phyloP scores from a whole-genome alignment of 2,797 vertebrate species.

The Gymnothorax reevesii region DNA sequence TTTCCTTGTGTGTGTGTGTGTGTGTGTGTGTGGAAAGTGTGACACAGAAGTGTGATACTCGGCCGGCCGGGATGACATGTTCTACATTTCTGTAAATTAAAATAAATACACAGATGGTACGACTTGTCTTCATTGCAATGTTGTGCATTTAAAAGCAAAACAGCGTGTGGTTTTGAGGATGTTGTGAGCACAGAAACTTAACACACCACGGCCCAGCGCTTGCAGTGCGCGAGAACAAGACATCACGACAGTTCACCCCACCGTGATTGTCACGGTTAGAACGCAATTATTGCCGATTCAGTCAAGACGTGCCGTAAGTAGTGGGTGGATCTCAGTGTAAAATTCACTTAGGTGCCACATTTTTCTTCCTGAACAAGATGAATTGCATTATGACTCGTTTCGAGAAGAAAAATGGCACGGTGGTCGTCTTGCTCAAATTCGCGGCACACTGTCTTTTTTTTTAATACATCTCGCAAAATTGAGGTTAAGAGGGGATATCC shows the following conservation, averaged over 20 bases:
- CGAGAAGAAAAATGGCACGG: conserved; percentile 66
- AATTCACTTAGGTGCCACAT: conserved; percentile 83
- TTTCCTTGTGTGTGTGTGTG: background rate
- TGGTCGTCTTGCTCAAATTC: conserved; percentile 52
- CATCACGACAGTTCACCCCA: conserved; percentile 41
- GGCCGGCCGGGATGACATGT: background rate
- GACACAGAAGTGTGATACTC: background rate
- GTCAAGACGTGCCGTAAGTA: conserved; percentile 58
- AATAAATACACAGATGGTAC: background rate
- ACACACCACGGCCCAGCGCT: background rate
- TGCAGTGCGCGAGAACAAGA: background rate
- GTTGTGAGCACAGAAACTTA: background rate
- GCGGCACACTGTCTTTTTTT: conserved; percentile 69
- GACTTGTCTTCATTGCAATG: background rate
- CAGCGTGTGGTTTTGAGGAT: background rate
- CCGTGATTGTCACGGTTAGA: conserved; percentile 53
- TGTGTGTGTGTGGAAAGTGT: background rate
- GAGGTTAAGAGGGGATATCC: conserved; percentile 87
- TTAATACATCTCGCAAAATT: conserved; percentile 85
- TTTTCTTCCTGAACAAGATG: conserved; percentile 75
- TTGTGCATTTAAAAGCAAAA: background rate
- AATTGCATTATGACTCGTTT: conserved; percentile 80
- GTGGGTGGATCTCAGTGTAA: conserved; percentile 79
- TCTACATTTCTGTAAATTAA: background rate
- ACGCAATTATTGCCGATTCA: conserved; percentile 61